Base-by-base conservation (phyloP, 2,113 vertebrate species). In the Cyphomyrus plagiostoma region DNA sequence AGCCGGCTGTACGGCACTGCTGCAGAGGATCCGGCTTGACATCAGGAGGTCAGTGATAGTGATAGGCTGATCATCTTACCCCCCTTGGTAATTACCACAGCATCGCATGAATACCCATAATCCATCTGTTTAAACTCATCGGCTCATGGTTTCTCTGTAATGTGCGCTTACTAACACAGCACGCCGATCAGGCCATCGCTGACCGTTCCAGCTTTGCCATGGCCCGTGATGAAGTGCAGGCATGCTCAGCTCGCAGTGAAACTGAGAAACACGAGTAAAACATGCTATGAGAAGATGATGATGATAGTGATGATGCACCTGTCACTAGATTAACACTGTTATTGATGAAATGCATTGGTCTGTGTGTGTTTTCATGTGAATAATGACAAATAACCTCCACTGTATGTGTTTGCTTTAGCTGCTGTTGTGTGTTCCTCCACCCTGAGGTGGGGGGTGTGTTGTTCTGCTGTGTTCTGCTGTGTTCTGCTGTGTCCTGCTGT, bases 401-500 rank as follows among this genome's bases (percentile, higher is more conserved):
- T 10, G 39, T 62, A 30, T 89, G 1, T 84, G 89, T 62, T 85
- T 82, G 48, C 45, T 53, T 2, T 85, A 80, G 46, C 19, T 83
- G 1, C 86, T 56, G 53, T 62, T 46, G n/a, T 62, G 42, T 89
- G 35, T 52, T 1, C 50, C 53, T 50, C 53, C 53, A 62, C 35
- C 35, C 35, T 42, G 19, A 45, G 86, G 35, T 23, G 5, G 17
- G 89, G 80, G 2, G 89, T 70, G 13, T 89, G 89, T 86, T 89
- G 89, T 86, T 21, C 85, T 74, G 83, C 35, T 53, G 42, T 86
- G 83, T 86, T 13, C 77, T 74, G 83, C 35, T 53, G 42, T 86
- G 62, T 92, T 86, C 56, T 90, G 80, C 48, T 85, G 80, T 89
- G 30, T 91, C 86, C 91, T 84, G 82, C 89, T 90, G 90, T 91